These are phyloP conservation scores for Pristionchus exspectatus DNA, from an alignment of 2,888 invertebrate species.

Conservation along the genomic window DNA sequence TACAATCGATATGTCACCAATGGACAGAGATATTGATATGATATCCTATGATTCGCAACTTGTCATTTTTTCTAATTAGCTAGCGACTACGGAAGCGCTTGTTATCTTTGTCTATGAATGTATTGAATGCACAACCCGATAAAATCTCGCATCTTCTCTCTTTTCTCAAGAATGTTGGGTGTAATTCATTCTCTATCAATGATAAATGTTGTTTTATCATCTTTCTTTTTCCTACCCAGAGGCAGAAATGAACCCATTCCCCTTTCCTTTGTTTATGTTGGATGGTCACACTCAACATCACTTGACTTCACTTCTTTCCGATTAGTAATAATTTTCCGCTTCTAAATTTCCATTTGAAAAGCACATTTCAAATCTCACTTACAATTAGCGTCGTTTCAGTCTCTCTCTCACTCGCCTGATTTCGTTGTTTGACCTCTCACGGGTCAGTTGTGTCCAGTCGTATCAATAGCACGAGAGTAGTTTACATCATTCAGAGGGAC, in stretches of 20 bases:
- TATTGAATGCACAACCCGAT: conserved; percentile 5
- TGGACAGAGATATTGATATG: conserved; percentile 18
- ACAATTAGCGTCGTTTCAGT: not conserved
- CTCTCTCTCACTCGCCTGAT: not conserved
- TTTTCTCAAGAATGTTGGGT: not conserved
- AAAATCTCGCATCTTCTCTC: conserved; percentile 9
- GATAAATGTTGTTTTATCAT: not conserved
- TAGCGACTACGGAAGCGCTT: not conserved
- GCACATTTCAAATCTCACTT: not conserved
- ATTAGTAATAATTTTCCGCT: not conserved
- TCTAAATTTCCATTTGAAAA: not conserved
- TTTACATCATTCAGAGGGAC: conserved; percentile 34
- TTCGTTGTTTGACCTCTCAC: conserved; percentile 30
- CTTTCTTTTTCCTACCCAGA: not conserved
- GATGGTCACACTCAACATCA: not conserved
- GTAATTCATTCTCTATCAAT: conserved; percentile 32
- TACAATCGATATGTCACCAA: conserved; percentile 46
- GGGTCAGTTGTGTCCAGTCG: conserved; percentile 11
- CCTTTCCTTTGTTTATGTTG: conserved; percentile 1
- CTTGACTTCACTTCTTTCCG: not conserved
- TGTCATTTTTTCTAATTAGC: not conserved
- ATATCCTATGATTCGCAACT: not conserved
- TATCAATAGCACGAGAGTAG: not conserved
- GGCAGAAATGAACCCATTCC: not conserved
- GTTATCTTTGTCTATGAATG: not conserved